Evolutionary conservation across 2,888 invertebrate genomes (phyloP).

Genomic region (Serripes groenlandicus): DNA sequence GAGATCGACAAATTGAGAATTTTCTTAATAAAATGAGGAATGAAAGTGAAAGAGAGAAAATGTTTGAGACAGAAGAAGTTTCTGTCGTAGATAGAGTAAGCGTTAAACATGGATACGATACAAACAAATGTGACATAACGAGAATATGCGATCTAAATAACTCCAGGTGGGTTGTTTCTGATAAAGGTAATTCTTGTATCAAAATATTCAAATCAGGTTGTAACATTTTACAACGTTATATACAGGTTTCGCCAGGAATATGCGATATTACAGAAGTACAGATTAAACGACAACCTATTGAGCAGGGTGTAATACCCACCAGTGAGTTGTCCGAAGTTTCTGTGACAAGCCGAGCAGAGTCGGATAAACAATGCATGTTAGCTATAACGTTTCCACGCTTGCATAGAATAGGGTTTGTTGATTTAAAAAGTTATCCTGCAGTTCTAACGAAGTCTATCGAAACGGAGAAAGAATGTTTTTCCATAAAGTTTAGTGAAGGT

Average conservation of each 20-base stretch:
- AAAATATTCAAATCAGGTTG: background rate
- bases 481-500: background rate
- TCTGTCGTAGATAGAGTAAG: background rate
- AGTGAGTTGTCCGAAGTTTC: background rate
- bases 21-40: background rate
- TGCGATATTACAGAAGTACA: background rate
- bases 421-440: background rate
- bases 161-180: background rate
- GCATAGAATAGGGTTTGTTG: background rate
- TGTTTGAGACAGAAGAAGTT: background rate
- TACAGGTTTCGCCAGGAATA: background rate
- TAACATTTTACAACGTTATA: background rate
- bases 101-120: background rate
- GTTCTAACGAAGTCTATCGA: background rate
- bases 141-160: background rate
- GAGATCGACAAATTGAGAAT: background rate
- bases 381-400: background rate
- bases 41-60: background rate
- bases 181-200: background rate
- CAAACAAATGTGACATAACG: background rate
- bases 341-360: background rate
- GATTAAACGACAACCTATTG: background rate
- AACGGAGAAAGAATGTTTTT: background rate
- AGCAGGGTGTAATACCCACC: background rate
- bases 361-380: background rate